Conservation (phyloP, 53 echinoderm and acorn worm species). For the Zoroaster sp. region DNA sequence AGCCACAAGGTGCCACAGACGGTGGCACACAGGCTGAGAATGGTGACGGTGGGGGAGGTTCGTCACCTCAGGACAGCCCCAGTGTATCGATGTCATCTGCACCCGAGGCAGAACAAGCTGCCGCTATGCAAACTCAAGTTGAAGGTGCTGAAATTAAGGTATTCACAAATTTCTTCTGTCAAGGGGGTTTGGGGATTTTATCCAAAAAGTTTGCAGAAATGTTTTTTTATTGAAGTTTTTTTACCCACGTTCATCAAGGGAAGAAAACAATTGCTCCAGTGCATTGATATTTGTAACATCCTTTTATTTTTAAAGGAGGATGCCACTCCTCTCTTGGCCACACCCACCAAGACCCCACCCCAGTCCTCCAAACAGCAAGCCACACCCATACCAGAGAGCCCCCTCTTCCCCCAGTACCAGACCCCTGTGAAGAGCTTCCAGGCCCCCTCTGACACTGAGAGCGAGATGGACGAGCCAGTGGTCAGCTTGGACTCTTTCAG, state of each 20-base stretch:
- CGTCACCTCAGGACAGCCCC: conserved; percentile 44
- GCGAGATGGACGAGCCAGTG: conserved; percentile 90
- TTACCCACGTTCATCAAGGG: too few species aligned
- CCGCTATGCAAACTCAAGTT: conserved; percentile 52
- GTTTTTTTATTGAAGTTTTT: too few species aligned
- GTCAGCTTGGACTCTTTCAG: conserved; percentile 75
- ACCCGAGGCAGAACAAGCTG: conserved; percentile 76
- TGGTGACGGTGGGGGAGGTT: neutral
- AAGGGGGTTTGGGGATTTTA: too few species aligned
- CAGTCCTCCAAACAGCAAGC: neutral
- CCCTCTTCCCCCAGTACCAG: conserved; percentile 95
- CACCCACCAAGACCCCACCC: conserved; percentile 37
- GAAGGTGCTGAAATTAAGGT: conserved; percentile 21
- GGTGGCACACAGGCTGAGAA: conserved; percentile 7
- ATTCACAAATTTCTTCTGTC: too few species aligned
- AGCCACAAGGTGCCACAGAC: conserved; percentile 24
- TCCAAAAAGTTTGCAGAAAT: too few species aligned
- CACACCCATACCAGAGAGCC: conserved; percentile 67
- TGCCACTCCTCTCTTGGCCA: conserved; percentile 16
- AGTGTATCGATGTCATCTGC: conserved; percentile 52
- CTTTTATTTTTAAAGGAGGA: conserved; percentile 26
- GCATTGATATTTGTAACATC: neutral
- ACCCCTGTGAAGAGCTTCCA: conserved; percentile 81
- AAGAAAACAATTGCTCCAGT: too few species aligned
- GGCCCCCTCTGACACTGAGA: conserved; percentile 97